Conservation (phyloP, 2,888 invertebrate species). For the Melinaea marsaeus region DNA sequence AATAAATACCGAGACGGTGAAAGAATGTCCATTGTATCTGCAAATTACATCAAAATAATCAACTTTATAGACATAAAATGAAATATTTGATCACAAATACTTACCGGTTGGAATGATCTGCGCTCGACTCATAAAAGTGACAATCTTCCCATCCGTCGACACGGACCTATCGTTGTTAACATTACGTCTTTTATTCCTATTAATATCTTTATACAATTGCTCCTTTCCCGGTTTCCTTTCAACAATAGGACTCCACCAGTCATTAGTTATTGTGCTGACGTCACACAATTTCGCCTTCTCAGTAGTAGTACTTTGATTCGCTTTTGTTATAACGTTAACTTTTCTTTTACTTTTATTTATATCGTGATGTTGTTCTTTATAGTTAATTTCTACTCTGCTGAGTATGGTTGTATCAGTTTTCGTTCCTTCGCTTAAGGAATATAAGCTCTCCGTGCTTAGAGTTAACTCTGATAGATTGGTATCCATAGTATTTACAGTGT, state of each 20-base stretch:
- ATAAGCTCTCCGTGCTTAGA: slow-evolving; percentile 12
- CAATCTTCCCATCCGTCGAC: slow-evolving; percentile 40
- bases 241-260: slow-evolving; percentile 61
- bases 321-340: slow-evolving; percentile 37
- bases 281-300: slow-evolving; percentile 40
- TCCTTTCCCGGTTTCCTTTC: slow-evolving; percentile 43
- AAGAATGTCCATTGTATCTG: slow-evolving; percentile 41
- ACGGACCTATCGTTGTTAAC: slow-evolving; percentile 33
- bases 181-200: slow-evolving; percentile 19
- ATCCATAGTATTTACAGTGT: slow-evolving; percentile 7
- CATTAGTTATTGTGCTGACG: slow-evolving; percentile 48
- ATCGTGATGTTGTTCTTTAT: slow-evolving; percentile 26
- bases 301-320: slow-evolving; percentile 45
- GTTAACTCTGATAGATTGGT: slow-evolving; percentile 3
- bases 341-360: slow-evolving; percentile 30
- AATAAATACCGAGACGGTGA: slow-evolving; percentile 56
- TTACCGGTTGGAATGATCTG: slow-evolving; percentile 52
- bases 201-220: slow-evolving; percentile 27
- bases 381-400: slow-evolving; percentile 39
- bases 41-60: slow-evolving; percentile 24
- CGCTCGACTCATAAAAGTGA: slow-evolving; percentile 48
- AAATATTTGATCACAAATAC: not conserved
- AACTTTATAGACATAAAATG: not conserved
- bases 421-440: slow-evolving; percentile 26
- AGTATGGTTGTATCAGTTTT: slow-evolving; percentile 45